These are phyloP conservation scores for Sebastes itinus DNA, from an alignment of 2,797 vertebrate genomes.

Conservation along the genomic window DNA sequence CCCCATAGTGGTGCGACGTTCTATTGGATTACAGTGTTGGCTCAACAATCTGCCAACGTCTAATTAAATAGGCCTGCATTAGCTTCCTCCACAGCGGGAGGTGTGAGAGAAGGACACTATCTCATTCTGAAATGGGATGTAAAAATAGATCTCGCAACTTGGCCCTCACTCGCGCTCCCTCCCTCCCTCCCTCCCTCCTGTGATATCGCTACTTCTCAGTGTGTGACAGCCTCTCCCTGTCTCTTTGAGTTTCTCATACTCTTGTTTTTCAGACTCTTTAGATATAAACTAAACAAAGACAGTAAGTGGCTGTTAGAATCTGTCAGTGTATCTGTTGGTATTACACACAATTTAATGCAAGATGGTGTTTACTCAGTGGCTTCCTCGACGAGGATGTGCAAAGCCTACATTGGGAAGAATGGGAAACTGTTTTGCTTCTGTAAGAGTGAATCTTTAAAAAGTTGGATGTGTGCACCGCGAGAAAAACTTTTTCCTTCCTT, in stretches of 20 bases:
- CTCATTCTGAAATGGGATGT: constrained; percentile 82
- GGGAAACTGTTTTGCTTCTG: background rate
- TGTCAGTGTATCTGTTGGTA: constrained; percentile 15
- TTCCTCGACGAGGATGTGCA: constrained; percentile 15
- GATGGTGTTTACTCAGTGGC: constrained; percentile 30
- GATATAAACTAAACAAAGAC: constrained; percentile 32
- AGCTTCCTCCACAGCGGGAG: constrained; percentile 64
- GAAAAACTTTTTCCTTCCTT: constrained; percentile 26
- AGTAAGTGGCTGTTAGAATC: constrained; percentile 20
- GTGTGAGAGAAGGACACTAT: constrained; percentile 78
- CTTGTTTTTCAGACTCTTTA: constrained; percentile 29
- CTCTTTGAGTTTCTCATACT: constrained; percentile 43
- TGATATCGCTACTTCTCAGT: constrained; percentile 46
- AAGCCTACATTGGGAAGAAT: background rate
- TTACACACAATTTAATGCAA: constrained; percentile 21
- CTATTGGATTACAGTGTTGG: constrained; percentile 84
- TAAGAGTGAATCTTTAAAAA: constrained; percentile 11
- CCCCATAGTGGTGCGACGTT: constrained; percentile 68
- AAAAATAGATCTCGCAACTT: constrained; percentile 79
- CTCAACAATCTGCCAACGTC: constrained; percentile 82
- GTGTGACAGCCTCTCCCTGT: constrained; percentile 25
- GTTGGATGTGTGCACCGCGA: constrained; percentile 8
- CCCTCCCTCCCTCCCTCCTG: constrained; percentile 34
- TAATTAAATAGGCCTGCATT: constrained; percentile 86
- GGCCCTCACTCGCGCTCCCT: constrained; percentile 33